Base-by-base conservation (phyloP, 92 coral and sea anemone genomes). In the Zoanthus solanderi region DNA sequence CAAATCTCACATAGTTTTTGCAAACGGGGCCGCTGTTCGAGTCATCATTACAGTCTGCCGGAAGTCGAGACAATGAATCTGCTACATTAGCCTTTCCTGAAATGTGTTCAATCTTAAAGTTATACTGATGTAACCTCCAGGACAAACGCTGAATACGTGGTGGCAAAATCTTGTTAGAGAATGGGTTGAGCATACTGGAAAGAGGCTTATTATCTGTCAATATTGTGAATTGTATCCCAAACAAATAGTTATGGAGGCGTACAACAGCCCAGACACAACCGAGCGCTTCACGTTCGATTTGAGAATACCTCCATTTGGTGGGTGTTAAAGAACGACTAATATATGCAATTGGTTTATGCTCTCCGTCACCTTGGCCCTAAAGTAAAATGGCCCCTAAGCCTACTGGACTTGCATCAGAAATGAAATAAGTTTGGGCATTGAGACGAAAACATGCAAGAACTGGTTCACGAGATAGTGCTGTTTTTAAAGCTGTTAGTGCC, bases 111-210 rank as follows among this genome's bases (percentile, higher is more conserved):
- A 81, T 54, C 75, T 63, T 65, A 81, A 47, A 84, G 13, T 56
- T 84, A 84, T 72, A 68, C 77, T 68, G 76, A 34, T 63, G 60
- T 52, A 83, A 44, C 79, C 76, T 66, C 78, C 78, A 45, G 5
- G 91, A 79, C 16, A 88, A 75, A 45, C 91, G 92, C 72, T 89
- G 92, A 56, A 78, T 89, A 44, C 91, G 13, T 31, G 77, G 88
- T 0, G 85, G 88, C 58, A 89, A 65, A 58, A 32, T 74, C 84
- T 56, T 89, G 54, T 82, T 89, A n/a, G 88, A 60, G 16, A 75
- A 63, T 0, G 84, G 83, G 9, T 79, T 50, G 32, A 84, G 71
- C 84, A 89, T 87, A 37, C 23, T 69, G 0, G 63, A 16, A 53
- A 84, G 76, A 3, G 85, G 89, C 54, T 89, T 89, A 83, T 89